Conservation (phyloP, 2,888 invertebrate species). For the Callimorpha dominula region DNA sequence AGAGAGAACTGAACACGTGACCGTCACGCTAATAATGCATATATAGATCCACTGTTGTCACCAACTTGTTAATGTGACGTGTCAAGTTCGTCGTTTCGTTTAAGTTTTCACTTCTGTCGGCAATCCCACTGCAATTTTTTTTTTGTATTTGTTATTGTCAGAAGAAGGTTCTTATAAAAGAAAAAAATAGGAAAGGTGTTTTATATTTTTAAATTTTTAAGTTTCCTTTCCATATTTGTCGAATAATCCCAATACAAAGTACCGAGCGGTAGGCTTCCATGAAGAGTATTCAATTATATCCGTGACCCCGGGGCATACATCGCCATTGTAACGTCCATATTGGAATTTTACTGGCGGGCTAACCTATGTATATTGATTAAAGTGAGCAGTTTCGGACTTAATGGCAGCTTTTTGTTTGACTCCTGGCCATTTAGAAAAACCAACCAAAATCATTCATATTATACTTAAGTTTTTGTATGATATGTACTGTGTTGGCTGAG, state of each 20-base stretch:
- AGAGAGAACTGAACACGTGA: no score
- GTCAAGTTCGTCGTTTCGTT: no score
- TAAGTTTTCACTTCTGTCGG: no score
- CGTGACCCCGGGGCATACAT: constrained; percentile 15
- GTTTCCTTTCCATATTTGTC: constrained; percentile 6
- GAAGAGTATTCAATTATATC: constrained; percentile 47
- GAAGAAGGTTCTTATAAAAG: no score
- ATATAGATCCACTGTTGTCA: no score
- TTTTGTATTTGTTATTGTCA: no score
- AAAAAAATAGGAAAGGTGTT: no score
- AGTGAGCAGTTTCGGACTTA: not conserved
- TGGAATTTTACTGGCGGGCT: constrained; percentile 39
- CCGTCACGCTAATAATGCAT: no score
- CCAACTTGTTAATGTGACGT: no score
- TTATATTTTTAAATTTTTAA: not conserved
- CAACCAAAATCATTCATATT: no score
- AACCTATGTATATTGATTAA: constrained; percentile 41
- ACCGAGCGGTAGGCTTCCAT: constrained; percentile 33
- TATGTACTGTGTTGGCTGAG: not conserved
- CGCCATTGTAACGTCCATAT: constrained; percentile 32
- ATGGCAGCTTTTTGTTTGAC: not conserved
- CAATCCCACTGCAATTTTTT: no score
- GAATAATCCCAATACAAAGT: constrained; percentile 40
- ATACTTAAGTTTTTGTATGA: no score
- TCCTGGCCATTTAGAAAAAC: not conserved